These are phyloP conservation scores for Drosophila albomicans DNA, from an alignment of 1,140 invertebrate species.

Conservation along the genomic window DNA sequence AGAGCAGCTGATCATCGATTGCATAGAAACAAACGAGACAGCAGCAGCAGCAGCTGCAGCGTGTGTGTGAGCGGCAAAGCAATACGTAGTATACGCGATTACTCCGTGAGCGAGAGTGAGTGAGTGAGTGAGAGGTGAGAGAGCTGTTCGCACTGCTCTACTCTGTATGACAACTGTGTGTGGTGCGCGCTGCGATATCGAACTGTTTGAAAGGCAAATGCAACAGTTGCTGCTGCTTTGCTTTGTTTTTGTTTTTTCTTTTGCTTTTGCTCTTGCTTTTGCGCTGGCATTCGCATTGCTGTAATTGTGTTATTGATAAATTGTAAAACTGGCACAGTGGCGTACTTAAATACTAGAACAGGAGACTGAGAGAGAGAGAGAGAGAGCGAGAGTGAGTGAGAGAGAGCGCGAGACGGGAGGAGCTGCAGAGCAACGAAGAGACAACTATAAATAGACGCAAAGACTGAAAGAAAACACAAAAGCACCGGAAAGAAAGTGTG, in stretches of 20 bases:
- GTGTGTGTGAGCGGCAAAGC: not conserved
- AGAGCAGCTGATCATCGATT: slow-evolving; percentile 45
- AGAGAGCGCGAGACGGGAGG: slow-evolving; percentile 34
- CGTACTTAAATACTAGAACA: slow-evolving; percentile 16
- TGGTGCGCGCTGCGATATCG: not conserved
- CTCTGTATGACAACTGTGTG: not conserved
- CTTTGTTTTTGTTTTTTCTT: not conserved
- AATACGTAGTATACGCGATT: not conserved
- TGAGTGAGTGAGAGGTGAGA: slow-evolving; percentile 5
- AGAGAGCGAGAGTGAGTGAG: not conserved
- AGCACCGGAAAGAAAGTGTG: slow-evolving; percentile 45
- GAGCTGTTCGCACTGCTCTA: too few relatives aligned
- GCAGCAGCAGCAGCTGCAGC: slow-evolving; percentile 1
- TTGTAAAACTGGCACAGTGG: slow-evolving; percentile 55
- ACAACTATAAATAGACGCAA: slow-evolving; percentile 63
- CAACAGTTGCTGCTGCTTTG: slow-evolving; percentile 8
- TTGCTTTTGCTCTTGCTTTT: slow-evolving; percentile 17
- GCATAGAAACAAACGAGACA: slow-evolving; percentile 26
- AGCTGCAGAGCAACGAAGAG: slow-evolving; percentile 26
- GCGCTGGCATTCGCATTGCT: slow-evolving; percentile 2
- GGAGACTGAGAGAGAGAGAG: too few relatives aligned
- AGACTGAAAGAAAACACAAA: slow-evolving; percentile 37
- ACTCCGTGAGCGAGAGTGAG: not conserved
- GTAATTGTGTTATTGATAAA: slow-evolving; percentile 21
- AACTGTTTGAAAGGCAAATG: slow-evolving; percentile 31